Evolutionary conservation across 2,888 invertebrate species (phyloP), one percentile per base, ranked within the genome.

Genomic region (Isotomurus palustris): DNA sequence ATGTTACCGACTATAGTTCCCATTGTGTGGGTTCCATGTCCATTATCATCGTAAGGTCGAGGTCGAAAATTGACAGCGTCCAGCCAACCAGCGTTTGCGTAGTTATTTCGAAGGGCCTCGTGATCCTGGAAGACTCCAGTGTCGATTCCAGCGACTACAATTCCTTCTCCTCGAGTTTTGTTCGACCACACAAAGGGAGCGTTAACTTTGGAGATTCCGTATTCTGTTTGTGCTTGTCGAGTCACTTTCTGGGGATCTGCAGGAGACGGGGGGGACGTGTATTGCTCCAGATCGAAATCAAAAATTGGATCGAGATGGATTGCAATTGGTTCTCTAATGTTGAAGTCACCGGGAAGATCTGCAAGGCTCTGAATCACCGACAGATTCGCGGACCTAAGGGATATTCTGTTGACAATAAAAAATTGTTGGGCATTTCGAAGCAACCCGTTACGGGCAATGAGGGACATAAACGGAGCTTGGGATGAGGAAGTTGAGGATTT

Each of bases 381-480:
- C n/a, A 40, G 10, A 40, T 40, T 17, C 6, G 17, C 40, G 17
- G 10, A n/a, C 17, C 17, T 40, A 19, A 40, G 40, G 17, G 6
- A n/a, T 6, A 40, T 40, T 6, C 17, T 19, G 19, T 40, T 40
- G 6, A 19, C 10, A n/a, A n/a, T n/a, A 10, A 10, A 40, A 17
- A 40, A 40, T 10, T 10, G 40, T 40, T 10, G 10, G 14, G 40
- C 40, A 40, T 10, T n/a, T n/a, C 17, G n/a, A 6, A 19, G n/a
- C 14, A 40, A 17, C 6, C 40, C 40, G 17, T n/a, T 10, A n/a
- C n/a, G 17, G 40, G 40, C 10, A 19, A 40, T 40, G 6, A n/a
- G n/a, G 40, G n/a, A n/a, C 40, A 40, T 40, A 40, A 40, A 40
- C n/a, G 40, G 40, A n/a, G 40, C 40, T 19, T 40, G 40, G 17